A percentile compares a stretch with the other conserved stretches of the same genome.
phyloP scores from a whole-genome alignment of 2,797 vertebrate genomes.

The Astyanax mexicanus region DNA sequence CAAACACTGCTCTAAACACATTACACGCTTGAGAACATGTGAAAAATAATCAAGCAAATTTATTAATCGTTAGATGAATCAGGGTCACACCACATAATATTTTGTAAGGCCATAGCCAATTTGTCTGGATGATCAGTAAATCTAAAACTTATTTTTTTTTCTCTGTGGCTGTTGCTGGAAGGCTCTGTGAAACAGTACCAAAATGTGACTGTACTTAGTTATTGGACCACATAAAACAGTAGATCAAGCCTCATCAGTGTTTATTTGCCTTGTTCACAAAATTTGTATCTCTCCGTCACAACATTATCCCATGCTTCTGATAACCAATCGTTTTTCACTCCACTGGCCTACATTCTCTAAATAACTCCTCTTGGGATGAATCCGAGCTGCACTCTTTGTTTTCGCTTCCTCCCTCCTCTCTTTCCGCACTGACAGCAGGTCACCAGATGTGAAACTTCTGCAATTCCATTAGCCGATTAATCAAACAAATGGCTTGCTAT shows the following conservation, averaged over 20 bases:
- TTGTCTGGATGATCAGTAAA: no score
- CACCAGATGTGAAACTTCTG: slow-evolving; percentile 69
- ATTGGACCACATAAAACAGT: neutral
- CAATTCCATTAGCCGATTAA: slow-evolving; percentile 57
- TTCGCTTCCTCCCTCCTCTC: slow-evolving; percentile 41
- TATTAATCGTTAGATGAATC: no score
- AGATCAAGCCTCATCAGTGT: slow-evolving; percentile 11
- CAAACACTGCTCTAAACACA: no score
- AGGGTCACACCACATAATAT: no score
- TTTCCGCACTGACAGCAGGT: slow-evolving; percentile 64
- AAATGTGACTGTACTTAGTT: neutral
- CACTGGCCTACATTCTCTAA: slow-evolving; percentile 72
- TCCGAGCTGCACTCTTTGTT: slow-evolving; percentile 19
- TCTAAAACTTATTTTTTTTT: no score
- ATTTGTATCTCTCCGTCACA: slow-evolving; percentile 18
- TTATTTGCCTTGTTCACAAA: neutral
- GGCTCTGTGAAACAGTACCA: neutral
- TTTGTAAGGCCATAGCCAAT: no score
- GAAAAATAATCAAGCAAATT: no score
- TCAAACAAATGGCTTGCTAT: neutral
- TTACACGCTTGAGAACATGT: no score
- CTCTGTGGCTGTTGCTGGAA: no score
- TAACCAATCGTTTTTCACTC: slow-evolving; percentile 42
- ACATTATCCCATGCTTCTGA: slow-evolving; percentile 33
- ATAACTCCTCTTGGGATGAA: slow-evolving; percentile 62